Evolutionary conservation across 2,888 invertebrate genomes (phyloP).

Genomic region (Synergus umbraculus): DNA sequence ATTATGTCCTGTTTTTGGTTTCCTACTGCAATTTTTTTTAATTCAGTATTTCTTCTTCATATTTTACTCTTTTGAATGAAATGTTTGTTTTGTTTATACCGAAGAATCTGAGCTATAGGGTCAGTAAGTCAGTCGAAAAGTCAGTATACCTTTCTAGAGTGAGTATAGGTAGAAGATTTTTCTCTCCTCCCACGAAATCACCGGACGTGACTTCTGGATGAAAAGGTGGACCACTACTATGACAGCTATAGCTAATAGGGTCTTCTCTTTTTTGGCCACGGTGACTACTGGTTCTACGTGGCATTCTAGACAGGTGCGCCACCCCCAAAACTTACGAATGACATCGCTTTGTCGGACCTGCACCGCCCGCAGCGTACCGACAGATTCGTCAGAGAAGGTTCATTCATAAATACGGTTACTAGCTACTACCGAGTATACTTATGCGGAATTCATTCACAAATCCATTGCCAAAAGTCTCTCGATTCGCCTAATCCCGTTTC

Average conservation of each 20-base stretch:
- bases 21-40: too few relatives aligned
- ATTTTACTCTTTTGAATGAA: not conserved
- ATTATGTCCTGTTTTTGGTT: too few relatives aligned
- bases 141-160: not conserved
- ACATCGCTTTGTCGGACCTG: not conserved
- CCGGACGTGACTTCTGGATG: constrained; percentile 41
- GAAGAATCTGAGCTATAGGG: not conserved
- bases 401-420: constrained; percentile 29
- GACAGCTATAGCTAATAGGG: constrained; percentile 36
- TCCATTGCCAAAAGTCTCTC: constrained; percentile 23
- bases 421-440: not conserved
- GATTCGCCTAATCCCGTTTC: not conserved
- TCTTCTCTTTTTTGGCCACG: constrained; percentile 44
- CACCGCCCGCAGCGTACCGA: constrained; percentile 3
- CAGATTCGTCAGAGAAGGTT: not conserved
- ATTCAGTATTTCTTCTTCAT: not conserved
- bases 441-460: constrained; percentile 23
- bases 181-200: constrained; percentile 29
- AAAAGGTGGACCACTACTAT: constrained; percentile 6
- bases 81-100: not conserved
- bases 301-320: constrained; percentile 49
- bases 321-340: constrained; percentile 22
- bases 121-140: not conserved
- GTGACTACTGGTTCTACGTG: constrained; percentile 52
- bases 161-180: not conserved